Evolutionary conservation across 2,797 vertebrate species (phyloP), one percentile per base, ranked within the genome.

Genomic region (Petrocephalus sullivani): DNA sequence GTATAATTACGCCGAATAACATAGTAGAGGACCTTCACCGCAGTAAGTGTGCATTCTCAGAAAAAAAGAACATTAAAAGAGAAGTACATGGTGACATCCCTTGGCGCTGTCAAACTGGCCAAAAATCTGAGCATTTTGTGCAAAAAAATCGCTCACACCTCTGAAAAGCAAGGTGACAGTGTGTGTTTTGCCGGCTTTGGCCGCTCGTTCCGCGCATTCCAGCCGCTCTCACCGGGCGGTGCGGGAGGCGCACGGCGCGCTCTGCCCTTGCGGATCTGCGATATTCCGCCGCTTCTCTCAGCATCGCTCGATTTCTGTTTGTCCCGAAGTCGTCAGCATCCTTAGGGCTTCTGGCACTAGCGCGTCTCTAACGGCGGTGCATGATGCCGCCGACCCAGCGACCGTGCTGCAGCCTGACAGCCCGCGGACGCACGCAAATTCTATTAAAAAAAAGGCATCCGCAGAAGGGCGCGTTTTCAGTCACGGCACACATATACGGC

Each of bases 261-360:
- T 57, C 49, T 54, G 23, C 81, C 58, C 81, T 85, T 16, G 57
- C 19, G 49, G 2, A 82, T 37, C 54, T n/a, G 78, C 49, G 49
- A 23, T 84, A 54, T 33, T 37, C 23, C 49, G 87, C 16, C 56
- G 64, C 41, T 83, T 87, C 2, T 89, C 16, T 56, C 33, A 64
- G 78, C 51, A 82, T 57, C 14, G 71, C 75, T 82, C 53, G 3
- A 21, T 33, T 88, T 71, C 28, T 81, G 64, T 85, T 84, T 61
- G 54, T 83, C 87, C 84, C 60, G 53, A 88, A 86, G 61, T 83
- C 87, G 58, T 85, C 88, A 28, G 81, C 88, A 71, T 89, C 58
- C 86, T 89, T 57, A 85, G 57, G 37, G 58, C 88, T 56, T 49
- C 67, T 9, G 9, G 58, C 9, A 84, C 81, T 57, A 82, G 54